Evolutionary conservation across 92 coral and sea anemone genomes (phyloP).

Genomic region (Muricea muricata): DNA sequence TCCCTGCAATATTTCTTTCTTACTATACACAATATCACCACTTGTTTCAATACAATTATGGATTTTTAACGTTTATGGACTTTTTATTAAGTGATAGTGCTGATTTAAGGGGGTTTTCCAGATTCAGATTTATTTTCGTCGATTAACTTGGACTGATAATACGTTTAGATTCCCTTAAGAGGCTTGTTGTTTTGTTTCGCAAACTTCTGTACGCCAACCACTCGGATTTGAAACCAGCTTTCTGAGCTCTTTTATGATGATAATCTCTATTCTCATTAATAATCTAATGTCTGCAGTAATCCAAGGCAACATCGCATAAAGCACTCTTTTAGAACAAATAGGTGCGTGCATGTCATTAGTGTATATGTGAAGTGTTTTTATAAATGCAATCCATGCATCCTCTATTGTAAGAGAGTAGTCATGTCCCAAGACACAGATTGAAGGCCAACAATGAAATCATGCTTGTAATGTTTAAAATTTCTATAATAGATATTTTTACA

Average conservation of each 20-base stretch:
- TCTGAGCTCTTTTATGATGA: slow-evolving; percentile 42
- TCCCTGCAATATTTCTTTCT: not conserved
- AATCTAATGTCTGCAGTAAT: slow-evolving; percentile 21
- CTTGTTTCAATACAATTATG: not conserved
- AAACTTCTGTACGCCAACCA: slow-evolving; percentile 6
- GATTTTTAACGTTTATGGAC: not conserved
- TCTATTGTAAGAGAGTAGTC: not conserved
- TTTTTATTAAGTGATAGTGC: not conserved
- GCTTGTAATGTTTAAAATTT: slow-evolving; percentile 24
- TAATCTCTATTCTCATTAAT: slow-evolving; percentile 26
- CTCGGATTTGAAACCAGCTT: slow-evolving; percentile 17
- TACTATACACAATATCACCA: not conserved
- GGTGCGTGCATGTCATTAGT: slow-evolving; percentile 21
- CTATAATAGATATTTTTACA: slow-evolving; percentile 24
- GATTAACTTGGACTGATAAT: not conserved
- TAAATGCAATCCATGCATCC: slow-evolving; percentile 24
- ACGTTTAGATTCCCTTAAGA: not conserved
- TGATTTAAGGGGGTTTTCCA: not conserved
- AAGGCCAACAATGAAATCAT: slow-evolving; percentile 21
- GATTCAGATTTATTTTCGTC: not conserved
- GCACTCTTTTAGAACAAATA: slow-evolving; percentile 14
- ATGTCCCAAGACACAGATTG: slow-evolving; percentile 34
- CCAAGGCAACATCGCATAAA: slow-evolving; percentile 14
- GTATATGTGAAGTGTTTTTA: not conserved
- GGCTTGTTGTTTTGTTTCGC: not conserved